Percentiles rank a stretch among this genome's conserved stretches.
Evolutionary conservation across 2,888 invertebrate species (phyloP).

Genomic region (Drosophila demipolita): DNA sequence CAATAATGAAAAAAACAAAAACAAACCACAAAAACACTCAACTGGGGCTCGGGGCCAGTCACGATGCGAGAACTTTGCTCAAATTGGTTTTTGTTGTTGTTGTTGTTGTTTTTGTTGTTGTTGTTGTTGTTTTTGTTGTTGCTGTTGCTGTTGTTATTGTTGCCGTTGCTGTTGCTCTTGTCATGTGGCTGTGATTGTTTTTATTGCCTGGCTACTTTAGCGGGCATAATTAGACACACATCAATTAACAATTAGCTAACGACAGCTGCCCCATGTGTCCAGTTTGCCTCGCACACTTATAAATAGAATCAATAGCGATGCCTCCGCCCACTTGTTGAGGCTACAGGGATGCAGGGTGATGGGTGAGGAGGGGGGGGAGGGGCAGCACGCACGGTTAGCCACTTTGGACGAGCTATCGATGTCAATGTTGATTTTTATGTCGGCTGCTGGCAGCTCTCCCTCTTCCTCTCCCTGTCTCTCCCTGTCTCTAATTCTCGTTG

Average conservation of each 20-base stretch:
- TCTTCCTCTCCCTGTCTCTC: neutral
- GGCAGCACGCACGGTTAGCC: conserved; percentile 45
- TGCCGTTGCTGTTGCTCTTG: conserved; percentile 26
- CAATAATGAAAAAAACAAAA: neutral
- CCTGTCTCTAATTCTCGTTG: conserved; percentile 6
- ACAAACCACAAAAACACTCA: neutral
- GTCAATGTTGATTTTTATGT: conserved; percentile 38
- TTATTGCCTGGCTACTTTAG: conserved; percentile 82
- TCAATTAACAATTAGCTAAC: conserved; percentile 83
- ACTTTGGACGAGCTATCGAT: conserved; percentile 72
- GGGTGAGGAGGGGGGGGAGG: neutral
- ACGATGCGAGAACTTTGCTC: conserved; percentile 47
- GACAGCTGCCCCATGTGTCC: conserved; percentile 66
- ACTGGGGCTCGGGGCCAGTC: conserved; percentile 26
- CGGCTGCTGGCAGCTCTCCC: conserved; percentile 12
- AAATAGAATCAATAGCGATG: conserved; percentile 51
- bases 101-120: neutral
- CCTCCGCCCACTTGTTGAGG: conserved; percentile 47
- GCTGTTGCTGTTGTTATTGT: neutral
- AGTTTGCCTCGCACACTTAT: conserved; percentile 41
- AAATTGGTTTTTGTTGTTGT: conserved; percentile 28
- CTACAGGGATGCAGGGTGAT: neutral
- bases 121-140: conserved; percentile 27
- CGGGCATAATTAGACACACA: conserved; percentile 82
- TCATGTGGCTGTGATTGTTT: conserved; percentile 60